Base-by-base conservation (phyloP, 2,888 invertebrate genomes). In the Matsumyia berberina region DNA sequence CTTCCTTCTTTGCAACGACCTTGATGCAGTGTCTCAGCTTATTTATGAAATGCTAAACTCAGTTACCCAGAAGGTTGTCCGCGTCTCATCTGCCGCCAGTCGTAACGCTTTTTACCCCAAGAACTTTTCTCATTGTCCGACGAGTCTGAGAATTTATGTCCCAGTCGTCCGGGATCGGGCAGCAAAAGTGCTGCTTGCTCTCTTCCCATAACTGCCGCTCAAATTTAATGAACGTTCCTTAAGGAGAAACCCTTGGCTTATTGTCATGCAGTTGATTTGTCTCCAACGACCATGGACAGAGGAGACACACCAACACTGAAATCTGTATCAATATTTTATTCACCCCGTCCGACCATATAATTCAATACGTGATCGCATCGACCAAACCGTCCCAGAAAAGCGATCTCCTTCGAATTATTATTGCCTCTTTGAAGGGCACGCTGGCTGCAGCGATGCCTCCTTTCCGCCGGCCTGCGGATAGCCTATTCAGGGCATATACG, bases 281-380 rank as follows among this genome's bases (percentile, higher is more conserved):
- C 60, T 31, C 51, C 70, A 66, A 12, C 51, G 37, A 33, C 49
- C n/a, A 4, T 4, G 29, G 17, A 31, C 49, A 12, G 6, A n/a
- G 49, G 9, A 37, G 31, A 49, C 24, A 24, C 33, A 35, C 73
- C 46, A 31, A 17, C 37, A 51, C 58, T 19, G 51, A 58, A 72
- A 82, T 77, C 77, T 62, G 77, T 77, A 82, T 66, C 85, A 80
- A 80, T 85, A 85, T 85, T 85, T 80, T 85, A 85, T 85, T 85
- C 80, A 80, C 76, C 76, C 80, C 19, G 19, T 60, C 53, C 69
- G 51, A 55, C 55, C 66, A 60, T 60, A 80, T 80, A 76, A 77
- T 82, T 72, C 58, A 72, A 53, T 67, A 66, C 33, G 58, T 66
- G 64, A 3, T 24, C 64, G n/a, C 55, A 39, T 5, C 24, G 19